Conservation (phyloP, 2,888 invertebrate species). For the Linnaemya vulpina region DNA sequence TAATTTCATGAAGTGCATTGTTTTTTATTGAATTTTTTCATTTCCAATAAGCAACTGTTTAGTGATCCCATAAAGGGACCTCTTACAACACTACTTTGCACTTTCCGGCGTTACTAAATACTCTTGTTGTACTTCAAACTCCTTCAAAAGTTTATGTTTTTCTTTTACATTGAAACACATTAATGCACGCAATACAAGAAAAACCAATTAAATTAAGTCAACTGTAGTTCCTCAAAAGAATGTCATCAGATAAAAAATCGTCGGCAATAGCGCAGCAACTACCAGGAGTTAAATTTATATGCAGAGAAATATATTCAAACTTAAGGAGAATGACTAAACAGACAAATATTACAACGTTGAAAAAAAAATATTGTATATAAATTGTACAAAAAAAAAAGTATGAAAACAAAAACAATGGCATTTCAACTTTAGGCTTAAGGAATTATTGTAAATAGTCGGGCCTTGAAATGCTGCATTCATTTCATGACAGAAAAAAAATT, state of each 20-base stretch:
- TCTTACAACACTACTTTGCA: slow-evolving; percentile 56
- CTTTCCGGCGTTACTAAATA: slow-evolving; percentile 47
- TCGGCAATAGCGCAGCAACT: slow-evolving; percentile 44
- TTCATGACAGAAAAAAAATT: background rate
- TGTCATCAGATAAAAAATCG: slow-evolving; percentile 74
- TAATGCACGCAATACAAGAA: slow-evolving; percentile 77
- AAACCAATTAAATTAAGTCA: slow-evolving; percentile 82
- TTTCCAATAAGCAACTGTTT: slow-evolving; percentile 49
- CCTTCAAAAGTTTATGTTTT: slow-evolving; percentile 30
- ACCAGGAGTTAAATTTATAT: slow-evolving; percentile 27
- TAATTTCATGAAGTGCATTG: slow-evolving; percentile 23
- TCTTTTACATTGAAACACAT: slow-evolving; percentile 55
- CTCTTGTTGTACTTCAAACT: slow-evolving; percentile 9
- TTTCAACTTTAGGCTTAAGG: slow-evolving; percentile 38
- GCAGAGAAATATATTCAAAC: background rate
- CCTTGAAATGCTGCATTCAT: slow-evolving; percentile 34
- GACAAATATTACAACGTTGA: background rate
- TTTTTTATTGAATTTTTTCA: slow-evolving; percentile 16
- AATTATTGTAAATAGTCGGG: slow-evolving; percentile 1
- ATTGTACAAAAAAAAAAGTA: slow-evolving; percentile 11
- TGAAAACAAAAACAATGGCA: background rate
- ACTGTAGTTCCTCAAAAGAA: slow-evolving; percentile 81
- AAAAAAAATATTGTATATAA: too few species aligned
- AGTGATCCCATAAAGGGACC: slow-evolving; percentile 54
- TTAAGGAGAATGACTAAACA: slow-evolving; percentile 33